phyloP scores from a whole-genome alignment of 1,140 invertebrate genomes.

The Octopus sinensis region DNA sequence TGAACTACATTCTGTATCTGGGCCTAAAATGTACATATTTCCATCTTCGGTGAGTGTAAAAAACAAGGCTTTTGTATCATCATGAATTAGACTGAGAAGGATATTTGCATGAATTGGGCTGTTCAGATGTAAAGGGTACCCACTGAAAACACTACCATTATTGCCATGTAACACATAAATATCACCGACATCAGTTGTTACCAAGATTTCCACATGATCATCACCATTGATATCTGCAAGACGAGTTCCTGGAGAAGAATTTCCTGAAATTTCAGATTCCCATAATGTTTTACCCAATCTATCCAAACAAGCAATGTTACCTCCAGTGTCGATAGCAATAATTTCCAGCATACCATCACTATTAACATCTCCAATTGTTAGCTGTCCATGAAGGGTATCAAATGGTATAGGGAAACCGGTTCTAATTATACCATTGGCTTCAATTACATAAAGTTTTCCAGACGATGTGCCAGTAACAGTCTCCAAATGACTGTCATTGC shows the following conservation, averaged over 20 bases:
- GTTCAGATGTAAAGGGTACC: slow-evolving; percentile 43
- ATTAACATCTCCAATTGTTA: slow-evolving; percentile 44
- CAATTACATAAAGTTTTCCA: slow-evolving; percentile 43
- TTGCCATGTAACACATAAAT: slow-evolving; percentile 45
- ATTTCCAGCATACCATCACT: slow-evolving; percentile 41
- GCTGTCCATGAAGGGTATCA: slow-evolving; percentile 40
- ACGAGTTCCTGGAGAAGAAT: slow-evolving; percentile 41
- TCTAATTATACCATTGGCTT: slow-evolving; percentile 29
- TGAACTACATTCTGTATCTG: slow-evolving; percentile 39
- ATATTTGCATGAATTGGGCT: slow-evolving; percentile 38
- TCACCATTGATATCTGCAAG: slow-evolving; percentile 44
- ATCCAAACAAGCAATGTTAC: slow-evolving; percentile 43
- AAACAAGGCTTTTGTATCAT: background rate
- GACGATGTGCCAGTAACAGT: slow-evolving; percentile 45
- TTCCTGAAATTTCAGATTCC: slow-evolving; percentile 42
- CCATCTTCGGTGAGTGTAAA: slow-evolving; percentile 42
- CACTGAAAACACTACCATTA: slow-evolving; percentile 37
- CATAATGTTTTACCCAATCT: slow-evolving; percentile 36
- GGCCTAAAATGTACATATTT: slow-evolving; percentile 42
- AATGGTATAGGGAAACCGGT: slow-evolving; percentile 39
- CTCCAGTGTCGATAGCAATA: slow-evolving; percentile 45
- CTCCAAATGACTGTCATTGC: slow-evolving; percentile 39
- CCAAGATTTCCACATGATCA: slow-evolving; percentile 42
- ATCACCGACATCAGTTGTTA: slow-evolving; percentile 47
- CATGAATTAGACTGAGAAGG: slow-evolving; percentile 28